These are phyloP conservation scores for Microcebus ravelobensis DNA, from an alignment of 2,113 vertebrate species.

Conservation along the genomic window DNA sequence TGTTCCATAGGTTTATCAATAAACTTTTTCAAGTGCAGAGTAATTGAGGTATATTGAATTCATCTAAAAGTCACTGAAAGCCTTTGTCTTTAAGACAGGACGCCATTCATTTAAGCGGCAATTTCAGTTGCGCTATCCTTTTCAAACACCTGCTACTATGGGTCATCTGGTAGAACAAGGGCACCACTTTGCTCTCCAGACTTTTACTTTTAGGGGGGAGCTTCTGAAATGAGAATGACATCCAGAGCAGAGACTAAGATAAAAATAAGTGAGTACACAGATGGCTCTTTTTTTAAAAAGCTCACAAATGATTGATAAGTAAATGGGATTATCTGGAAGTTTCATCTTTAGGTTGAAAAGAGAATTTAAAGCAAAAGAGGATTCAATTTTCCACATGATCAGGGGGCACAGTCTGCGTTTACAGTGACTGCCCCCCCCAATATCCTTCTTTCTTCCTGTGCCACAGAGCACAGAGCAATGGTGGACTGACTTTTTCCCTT, in stretches of 20 bases:
- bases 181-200: neutral
- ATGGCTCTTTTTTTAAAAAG: neutral
- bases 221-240: neutral
- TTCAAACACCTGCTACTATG: neutral
- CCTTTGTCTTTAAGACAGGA: neutral
- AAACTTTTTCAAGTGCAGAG: neutral
- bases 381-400: slow-evolving; percentile 55
- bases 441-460: slow-evolving; percentile 12
- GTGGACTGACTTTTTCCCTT: slow-evolving; percentile 48
- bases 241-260: neutral
- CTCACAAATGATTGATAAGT: neutral
- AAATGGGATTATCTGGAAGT: slow-evolving; percentile 26
- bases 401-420: neutral
- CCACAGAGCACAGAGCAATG: neutral
- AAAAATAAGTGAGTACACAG: neutral
- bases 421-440: neutral
- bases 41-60: neutral
- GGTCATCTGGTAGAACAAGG: neutral
- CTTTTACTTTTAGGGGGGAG: neutral
- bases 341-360: slow-evolving; percentile 15
- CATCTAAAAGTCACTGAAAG: neutral
- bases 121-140: neutral
- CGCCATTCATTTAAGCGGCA: neutral
- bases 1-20: neutral
- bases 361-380: slow-evolving; percentile 43